These are phyloP conservation scores for Cryptophagus acutangulus DNA, from an alignment of 2,888 invertebrate genomes.

Conservation along the genomic window DNA sequence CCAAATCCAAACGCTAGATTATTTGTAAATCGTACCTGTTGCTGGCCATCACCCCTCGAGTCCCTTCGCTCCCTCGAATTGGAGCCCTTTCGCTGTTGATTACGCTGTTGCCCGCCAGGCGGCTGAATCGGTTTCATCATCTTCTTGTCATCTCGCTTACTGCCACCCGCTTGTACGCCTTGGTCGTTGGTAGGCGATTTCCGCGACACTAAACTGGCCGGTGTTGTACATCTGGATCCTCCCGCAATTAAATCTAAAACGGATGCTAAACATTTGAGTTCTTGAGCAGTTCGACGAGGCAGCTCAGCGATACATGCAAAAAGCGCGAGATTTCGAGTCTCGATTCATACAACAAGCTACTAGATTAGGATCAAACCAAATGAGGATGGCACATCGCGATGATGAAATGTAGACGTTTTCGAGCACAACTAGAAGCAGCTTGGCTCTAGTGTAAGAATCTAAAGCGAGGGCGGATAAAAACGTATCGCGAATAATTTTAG, in stretches of 20 bases:
- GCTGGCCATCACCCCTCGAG: conserved; percentile 32
- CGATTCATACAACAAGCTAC: neutral
- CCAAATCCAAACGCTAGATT: too few relatives aligned
- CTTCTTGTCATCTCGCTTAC: conserved; percentile 46
- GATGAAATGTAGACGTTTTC: conserved; percentile 1
- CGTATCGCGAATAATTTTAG: too few relatives aligned
- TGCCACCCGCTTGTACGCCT: conserved; percentile 63
- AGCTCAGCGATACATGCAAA: conserved; percentile 2
- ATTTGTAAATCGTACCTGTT: too few relatives aligned
- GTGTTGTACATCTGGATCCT: conserved; percentile 74
- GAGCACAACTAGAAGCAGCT: too few relatives aligned
- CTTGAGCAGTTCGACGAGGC: neutral
- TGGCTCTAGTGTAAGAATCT: too few relatives aligned
- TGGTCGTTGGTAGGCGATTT: conserved; percentile 86
- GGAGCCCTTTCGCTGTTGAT: conserved; percentile 38
- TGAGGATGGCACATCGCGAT: too few relatives aligned
- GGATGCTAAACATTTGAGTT: too few relatives aligned
- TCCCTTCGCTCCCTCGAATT: conserved; percentile 39
- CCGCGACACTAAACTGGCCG: conserved; percentile 65
- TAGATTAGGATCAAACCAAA: too few relatives aligned
- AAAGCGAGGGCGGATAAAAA: too few relatives aligned
- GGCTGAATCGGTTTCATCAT: conserved; percentile 43
- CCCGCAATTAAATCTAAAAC: conserved; percentile 69
- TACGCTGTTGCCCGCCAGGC: conserved; percentile 33
- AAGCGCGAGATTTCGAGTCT: neutral